Evolutionary conservation across 2,113 vertebrate genomes (phyloP), one percentile per base, ranked within the genome.

Genomic region (Aphelocoma coerulescens): DNA sequence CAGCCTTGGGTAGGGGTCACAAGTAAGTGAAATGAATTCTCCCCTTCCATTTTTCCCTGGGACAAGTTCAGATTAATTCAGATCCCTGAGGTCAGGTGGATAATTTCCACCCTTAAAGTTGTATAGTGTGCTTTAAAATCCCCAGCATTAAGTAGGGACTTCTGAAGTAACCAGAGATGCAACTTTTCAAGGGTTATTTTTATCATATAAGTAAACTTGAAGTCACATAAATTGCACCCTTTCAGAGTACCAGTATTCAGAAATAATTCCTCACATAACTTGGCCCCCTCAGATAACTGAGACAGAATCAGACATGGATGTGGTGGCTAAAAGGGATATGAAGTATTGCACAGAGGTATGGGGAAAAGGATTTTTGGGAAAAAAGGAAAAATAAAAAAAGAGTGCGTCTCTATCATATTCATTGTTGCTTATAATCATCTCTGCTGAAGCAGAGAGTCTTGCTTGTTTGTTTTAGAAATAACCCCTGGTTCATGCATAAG

Each of bases 381-480:
- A 75, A 85, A 73, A 41, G 3, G 10, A 67, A 61, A 46, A 57
- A 63, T 8, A 10, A 16, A 37, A 37, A 41, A 24, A 61, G 11
- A 48, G 72, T 10, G 28, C 10, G 7, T 57, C 28, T 85, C 24
- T 43, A 39, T 59, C 52, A 43, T 24, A 62, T 73, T 62, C 46
- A 46, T 46, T 76, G 67, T 54, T 93, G 48, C 72, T 92, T 85
- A 85, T 66, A 90, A 73, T 58, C 28, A 83, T 14, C 32, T 73
- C 48, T 89, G 43, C 57, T 93, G 73, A 77, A 89, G 35, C 30
- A 55, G 3, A 41, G 27, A 51, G 22, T 65, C 32, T 90, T 89
- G 16, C 41, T 93, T 94, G 63, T 97, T 97, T 97, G 75, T 91
- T 97, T 96, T 86, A 95, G 75, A 83, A 93, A 90, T 90, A 95